phyloP scores from a whole-genome alignment of 2,888 invertebrate species.

The Tethea ocularis region DNA sequence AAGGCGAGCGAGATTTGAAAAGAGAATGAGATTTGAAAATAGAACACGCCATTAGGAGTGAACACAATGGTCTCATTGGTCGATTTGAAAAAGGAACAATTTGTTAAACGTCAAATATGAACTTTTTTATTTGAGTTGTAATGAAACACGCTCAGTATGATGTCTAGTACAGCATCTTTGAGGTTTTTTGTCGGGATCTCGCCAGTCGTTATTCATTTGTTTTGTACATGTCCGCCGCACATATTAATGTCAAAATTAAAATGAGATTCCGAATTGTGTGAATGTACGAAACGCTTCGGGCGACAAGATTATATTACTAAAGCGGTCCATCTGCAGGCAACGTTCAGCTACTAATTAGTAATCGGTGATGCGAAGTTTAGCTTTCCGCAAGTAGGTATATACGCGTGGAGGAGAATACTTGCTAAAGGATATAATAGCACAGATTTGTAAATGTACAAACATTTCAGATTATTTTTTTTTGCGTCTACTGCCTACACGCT shows the following conservation, averaged over 20 bases:
- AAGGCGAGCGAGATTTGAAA: slow-evolving; percentile 80
- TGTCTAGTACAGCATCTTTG: slow-evolving; percentile 73
- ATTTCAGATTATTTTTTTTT: slow-evolving; percentile 51
- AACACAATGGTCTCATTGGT: slow-evolving; percentile 83
- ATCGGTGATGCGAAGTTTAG: slow-evolving; percentile 55
- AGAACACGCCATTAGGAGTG: slow-evolving; percentile 82
- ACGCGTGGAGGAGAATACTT: no score
- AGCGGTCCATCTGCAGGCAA: slow-evolving; percentile 47
- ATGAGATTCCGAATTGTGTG: slow-evolving; percentile 59
- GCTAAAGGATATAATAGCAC: slow-evolving; percentile 27
- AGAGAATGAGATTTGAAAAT: slow-evolving; percentile 84
- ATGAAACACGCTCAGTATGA: slow-evolving; percentile 76
- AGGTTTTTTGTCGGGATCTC: slow-evolving; percentile 72
- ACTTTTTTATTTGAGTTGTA: slow-evolving; percentile 80
- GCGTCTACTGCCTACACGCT: slow-evolving; percentile 63
- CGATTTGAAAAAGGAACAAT: slow-evolving; percentile 84
- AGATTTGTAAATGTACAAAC: slow-evolving; percentile 55
- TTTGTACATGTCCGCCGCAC: slow-evolving; percentile 66
- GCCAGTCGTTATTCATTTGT: slow-evolving; percentile 75
- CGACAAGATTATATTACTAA: slow-evolving; percentile 73
- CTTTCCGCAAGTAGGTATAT: slow-evolving; percentile 32
- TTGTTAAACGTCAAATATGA: slow-evolving; percentile 84
- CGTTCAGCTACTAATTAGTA: slow-evolving; percentile 73
- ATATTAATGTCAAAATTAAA: slow-evolving; percentile 76
- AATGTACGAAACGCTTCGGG: slow-evolving; percentile 64